Base-by-base conservation (phyloP, 2,888 invertebrate genomes). In the Aspidiotus destructor region DNA sequence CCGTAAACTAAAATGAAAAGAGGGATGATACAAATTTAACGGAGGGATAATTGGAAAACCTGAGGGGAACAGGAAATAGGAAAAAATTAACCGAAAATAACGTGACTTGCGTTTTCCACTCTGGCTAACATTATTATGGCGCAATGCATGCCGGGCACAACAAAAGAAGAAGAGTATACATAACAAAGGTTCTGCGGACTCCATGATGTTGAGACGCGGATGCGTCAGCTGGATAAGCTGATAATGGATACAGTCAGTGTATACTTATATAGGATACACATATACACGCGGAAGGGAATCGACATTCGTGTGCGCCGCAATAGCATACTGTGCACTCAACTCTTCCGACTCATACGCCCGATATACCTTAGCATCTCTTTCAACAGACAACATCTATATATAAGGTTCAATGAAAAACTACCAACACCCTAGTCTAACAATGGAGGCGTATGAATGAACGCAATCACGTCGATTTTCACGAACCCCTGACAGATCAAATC, bases 161-260 rank as follows among this genome's bases (percentile, higher is more conserved):
- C 65, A 65, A 65, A 65, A 58, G 58, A 65, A 65, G 55, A 58
- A 64, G 55, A 57, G 52, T 64, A 28, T 28, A 28, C 11, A 41
- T 65, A 65, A 65, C 65, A 65, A 65, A 65, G 58, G 65, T 65
- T 65, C 40, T 58, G 65, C 58, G 44, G 65, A 65, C 58, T 60
- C 44, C 65, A 42, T 64, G 64, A 57, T 57, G 65, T 57, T 41
- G 48, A 57, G 57, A 57, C 48, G 58, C 65, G 60, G 57, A 57
- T 65, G 58, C 65, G 65, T 65, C 65, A 65, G 65, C 65, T 65
- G 65, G 48, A 41, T 48, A 48, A 11, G 48, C 48, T 52, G 63
- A 63, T 63, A 63, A 63, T 53, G 28, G 48, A 52, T 63, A 52
- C 11, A 53, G 53, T 63, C 62, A 62, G 52, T 62, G 52, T 41